phyloP scores from a whole-genome alignment of 2,797 vertebrate species.

The Phalloptychus januarius region DNA sequence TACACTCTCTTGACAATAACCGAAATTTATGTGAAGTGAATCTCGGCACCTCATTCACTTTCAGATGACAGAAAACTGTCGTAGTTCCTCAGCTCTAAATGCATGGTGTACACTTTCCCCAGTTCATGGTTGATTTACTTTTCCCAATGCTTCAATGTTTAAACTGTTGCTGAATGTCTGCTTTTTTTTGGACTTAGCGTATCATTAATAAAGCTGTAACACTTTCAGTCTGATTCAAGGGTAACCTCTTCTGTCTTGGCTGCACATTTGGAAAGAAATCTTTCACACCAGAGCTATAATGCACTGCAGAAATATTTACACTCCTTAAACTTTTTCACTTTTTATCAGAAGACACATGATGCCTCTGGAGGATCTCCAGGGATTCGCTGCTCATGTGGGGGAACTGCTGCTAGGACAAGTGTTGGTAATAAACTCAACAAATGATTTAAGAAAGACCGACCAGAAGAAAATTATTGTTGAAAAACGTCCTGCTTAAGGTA shows the following conservation, averaged over 20 bases:
- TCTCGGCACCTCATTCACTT: constrained; percentile 48
- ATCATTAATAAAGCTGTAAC: constrained; percentile 83
- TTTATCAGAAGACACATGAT: neutral
- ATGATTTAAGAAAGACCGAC: neutral
- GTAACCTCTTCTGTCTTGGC: constrained; percentile 60
- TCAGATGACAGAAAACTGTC: constrained; percentile 36
- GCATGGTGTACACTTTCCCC: constrained; percentile 79
- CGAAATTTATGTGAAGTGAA: constrained; percentile 55
- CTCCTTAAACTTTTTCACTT: neutral
- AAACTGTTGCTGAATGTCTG: constrained; percentile 85
- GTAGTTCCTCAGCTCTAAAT: constrained; percentile 68
- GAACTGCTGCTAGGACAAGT: neutral
- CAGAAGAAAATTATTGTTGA: neutral
- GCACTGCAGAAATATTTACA: neutral
- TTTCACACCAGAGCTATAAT: neutral
- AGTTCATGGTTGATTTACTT: constrained; percentile 74
- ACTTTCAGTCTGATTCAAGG: constrained; percentile 63
- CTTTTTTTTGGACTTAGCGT: constrained; percentile 82
- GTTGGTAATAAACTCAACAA: neutral
- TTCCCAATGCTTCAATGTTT: constrained; percentile 82
- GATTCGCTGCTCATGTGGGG: neutral
- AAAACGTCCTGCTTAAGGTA: neutral
- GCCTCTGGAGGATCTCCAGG: neutral
- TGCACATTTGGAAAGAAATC: neutral
- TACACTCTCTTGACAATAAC: constrained; percentile 15